Base-by-base conservation (phyloP, 2,113 vertebrate species). In the Hippolais icterina region DNA sequence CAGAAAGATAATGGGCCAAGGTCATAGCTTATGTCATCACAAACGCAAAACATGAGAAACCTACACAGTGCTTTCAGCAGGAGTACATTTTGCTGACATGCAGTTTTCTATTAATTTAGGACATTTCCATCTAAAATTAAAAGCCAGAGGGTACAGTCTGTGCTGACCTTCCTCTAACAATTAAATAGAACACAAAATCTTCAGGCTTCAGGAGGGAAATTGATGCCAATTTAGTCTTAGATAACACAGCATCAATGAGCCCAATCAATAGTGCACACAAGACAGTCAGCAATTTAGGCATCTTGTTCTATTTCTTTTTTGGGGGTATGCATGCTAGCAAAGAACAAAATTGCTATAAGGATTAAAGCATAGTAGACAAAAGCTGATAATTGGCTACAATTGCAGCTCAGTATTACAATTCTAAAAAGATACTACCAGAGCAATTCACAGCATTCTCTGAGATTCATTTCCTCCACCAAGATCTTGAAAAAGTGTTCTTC, bases 21-120 rank as follows among this genome's bases (percentile, higher is more conserved):
- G 97, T 97, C 96, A 97, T 94, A 94, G 90, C 96, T 97, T 96
- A 39, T 92, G 85, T 95, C 94, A 97, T 95, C 97, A 95, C 84
- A 95, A 97, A 95, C 1, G 39, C 90, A 94, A 90, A 97, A 97
- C 91, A 96, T 87, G 90, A 96, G 96, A 96, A 94, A 89, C 74
- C 88, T 83, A 65, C 87, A 50, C 82, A 17, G 12, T 57, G 94
- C 96, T 97, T 94, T 95, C 96, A 96, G 96, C 90, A 78, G 88
- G 92, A 93, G 82, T 39, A 86, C 87, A 46, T 96, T 96, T 83
- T 15, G 96, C 97, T 97, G 96, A 97, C 91, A 31, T 44, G 78
- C 87, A 90, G 47, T 89, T 97, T 97, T 91, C 85, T 64, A 76
- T 92, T 96, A 77, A 92, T 93, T 84, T 81, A 96, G 95, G 93